Percentiles rank a stretch among this genome's conserved stretches.
These are phyloP conservation scores for Acipenser oxyrinchus DNA, from an alignment of 2,797 vertebrate species.

Conservation along the genomic window DNA sequence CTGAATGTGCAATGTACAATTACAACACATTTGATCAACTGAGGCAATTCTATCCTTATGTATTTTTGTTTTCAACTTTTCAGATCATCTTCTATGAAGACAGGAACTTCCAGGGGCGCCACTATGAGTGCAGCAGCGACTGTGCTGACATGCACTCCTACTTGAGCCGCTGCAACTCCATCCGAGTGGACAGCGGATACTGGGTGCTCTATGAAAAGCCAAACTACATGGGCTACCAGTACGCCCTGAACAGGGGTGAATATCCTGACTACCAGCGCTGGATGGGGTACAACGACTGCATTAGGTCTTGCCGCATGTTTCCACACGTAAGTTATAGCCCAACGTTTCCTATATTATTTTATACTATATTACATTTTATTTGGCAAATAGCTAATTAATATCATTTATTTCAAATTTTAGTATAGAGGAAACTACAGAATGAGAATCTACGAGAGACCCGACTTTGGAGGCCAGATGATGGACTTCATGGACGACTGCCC, in stretches of 20 bases:
- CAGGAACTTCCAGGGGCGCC: slow-evolving; percentile 60
- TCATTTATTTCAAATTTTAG: slow-evolving; percentile 22
- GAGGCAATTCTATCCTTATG: too few species aligned
- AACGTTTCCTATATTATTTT: too few species aligned
- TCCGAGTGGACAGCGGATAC: slow-evolving; percentile 55
- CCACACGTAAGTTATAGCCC: slow-evolving; percentile 54
- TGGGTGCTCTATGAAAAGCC: slow-evolving; percentile 66
- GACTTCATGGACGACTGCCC: slow-evolving; percentile 68
- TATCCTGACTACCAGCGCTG: slow-evolving; percentile 56
- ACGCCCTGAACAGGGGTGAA: slow-evolving; percentile 56
- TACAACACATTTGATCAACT: too few species aligned
- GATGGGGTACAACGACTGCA: slow-evolving; percentile 70
- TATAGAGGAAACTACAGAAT: slow-evolving; percentile 61
- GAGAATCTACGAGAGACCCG: slow-evolving; percentile 61
- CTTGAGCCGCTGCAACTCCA: slow-evolving; percentile 65
- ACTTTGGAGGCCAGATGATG: slow-evolving; percentile 58
- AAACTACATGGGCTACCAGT: slow-evolving; percentile 62
- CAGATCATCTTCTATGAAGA: slow-evolving; percentile 68
- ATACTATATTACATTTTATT: too few species aligned
- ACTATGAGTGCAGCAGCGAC: slow-evolving; percentile 61
- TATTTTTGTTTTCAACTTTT: neutral
- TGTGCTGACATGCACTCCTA: slow-evolving; percentile 59
- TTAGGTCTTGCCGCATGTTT: slow-evolving; percentile 71
- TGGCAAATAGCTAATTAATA: too few species aligned
- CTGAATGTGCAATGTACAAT: too few species aligned